Base-by-base conservation (phyloP, 1,140 invertebrate species). In the Charaxes varanes region DNA sequence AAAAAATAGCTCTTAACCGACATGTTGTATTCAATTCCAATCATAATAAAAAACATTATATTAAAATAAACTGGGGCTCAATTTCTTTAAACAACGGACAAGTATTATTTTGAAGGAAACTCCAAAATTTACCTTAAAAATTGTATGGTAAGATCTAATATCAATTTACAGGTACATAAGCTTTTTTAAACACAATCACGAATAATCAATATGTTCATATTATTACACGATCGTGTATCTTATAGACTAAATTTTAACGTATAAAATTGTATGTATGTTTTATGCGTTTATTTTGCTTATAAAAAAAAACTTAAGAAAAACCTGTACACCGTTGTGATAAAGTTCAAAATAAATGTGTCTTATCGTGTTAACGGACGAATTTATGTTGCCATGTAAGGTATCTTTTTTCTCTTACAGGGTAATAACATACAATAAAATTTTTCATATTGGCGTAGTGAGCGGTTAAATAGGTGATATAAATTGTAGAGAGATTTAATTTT, bases 321-420 rank as follows among this genome's bases (percentile, higher is more conserved):
- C 51, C 28, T 40, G 42, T 54, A 38, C 18, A 11, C 1, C 37
- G 14, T 45, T 36, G 46, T 12, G 21, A 46, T 50, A 54, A 46
- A 31, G 42, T 38, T 38, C 12, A 17, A 42, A 46, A 31, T 50
- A 21, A 19, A 12, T 19, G 24, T 24, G 31, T 11, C 19, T 16
- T 18, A 6, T 12, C 13, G 3, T 18, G 10, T 12, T 36, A 17
- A 17, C 16, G 16, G 4, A 7, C 0, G 2, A 18, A 14, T 28
- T 6, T 13, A 16, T 28, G 26, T 38, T 38, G 35, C 35, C 17
- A 28, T 21, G 8, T 10, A 8, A 10, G 15, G 12, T 26, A 11
- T 11, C 3, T 10, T 36, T 24, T 7, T 6, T 23, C 16, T 16
- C 17, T 0, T 13, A 10, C 11, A 6, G 4, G 8, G 14, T 6